Base-by-base conservation (phyloP, 23 tunicate species). In the Trididemnum nubilum region DNA sequence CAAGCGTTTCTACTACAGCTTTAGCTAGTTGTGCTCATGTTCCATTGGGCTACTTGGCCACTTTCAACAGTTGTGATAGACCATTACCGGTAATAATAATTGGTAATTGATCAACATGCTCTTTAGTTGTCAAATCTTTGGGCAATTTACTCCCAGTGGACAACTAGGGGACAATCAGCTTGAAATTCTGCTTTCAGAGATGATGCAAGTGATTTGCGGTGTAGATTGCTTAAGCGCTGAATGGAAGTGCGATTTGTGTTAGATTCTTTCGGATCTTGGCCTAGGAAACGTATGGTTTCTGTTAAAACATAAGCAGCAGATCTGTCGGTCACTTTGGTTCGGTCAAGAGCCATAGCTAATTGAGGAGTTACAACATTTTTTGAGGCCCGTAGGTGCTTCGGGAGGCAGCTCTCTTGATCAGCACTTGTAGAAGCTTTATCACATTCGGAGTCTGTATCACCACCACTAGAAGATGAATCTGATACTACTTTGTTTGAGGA, bases 311-410 rank as follows among this genome's bases (percentile, higher is more conserved):
- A 69, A 69, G 74, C 9, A 69, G 37, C 74, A 69, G 39, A 69
- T 69, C 74, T 69, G 74, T 69, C 74, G 32, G 37, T 69, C 25
- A 69, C 37, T 69, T 69, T 69, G 3, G 19, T 33, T 24, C 74
- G 22, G 74, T 69, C 37, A 34, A 30, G 74, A 69, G 74, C 74
- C 74, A 69, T 69, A 28, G 74, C 74, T 69, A 69, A 69, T 69
- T 69, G 74, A 7, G 74, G 74, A 69, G 74, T 69, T 69, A 33
- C 37, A 69, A 69, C 74, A 69, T 69, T 69, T 24, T 32, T 69
- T 21, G 74, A 4, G 7, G 74, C 74, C 32, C 5, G 29, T 15
- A 5, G 74, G 12, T n/a, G 74, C 39, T 69, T 69, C 5, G 74
- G 37, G 25, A 69, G 39, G 38, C 38, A 28, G 19, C 26, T 24